Evolutionary conservation across 1,140 invertebrate species (phyloP).

Genomic region (Laodelphax striatellus): DNA sequence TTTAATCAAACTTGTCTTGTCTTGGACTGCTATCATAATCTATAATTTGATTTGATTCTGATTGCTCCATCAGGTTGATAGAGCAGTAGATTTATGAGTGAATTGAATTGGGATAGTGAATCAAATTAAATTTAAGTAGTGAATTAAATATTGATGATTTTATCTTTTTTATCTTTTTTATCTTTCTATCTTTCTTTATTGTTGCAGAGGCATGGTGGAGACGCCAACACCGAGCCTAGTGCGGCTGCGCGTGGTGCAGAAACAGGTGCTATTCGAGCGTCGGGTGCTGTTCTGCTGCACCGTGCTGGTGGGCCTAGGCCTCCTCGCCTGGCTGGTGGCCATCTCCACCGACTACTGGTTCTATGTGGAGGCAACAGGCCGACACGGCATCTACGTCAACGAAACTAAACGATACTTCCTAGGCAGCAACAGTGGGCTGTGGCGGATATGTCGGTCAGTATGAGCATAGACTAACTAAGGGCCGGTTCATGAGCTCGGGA

Average conservation of each 20-base stretch:
- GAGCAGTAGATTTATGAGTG: no score
- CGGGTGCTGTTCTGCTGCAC: slow-evolving; percentile 56
- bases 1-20: no score
- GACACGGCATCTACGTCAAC: slow-evolving; percentile 39
- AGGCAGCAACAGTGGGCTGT: slow-evolving; percentile 50
- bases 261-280: slow-evolving; percentile 45
- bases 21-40: no score
- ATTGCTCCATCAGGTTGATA: no score
- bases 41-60: no score
- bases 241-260: neutral
- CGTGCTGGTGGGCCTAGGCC: slow-evolving; percentile 47
- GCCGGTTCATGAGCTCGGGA: no score
- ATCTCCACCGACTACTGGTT: slow-evolving; percentile 67
- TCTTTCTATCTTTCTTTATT: no score
- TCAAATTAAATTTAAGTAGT: no score
- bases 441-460: slow-evolving; percentile 44
- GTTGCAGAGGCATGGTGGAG: neutral
- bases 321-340: slow-evolving; percentile 59
- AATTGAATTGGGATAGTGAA: no score
- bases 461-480: neutral
- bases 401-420: slow-evolving; percentile 43
- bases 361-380: slow-evolving; percentile 38
- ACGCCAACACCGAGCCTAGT: neutral
- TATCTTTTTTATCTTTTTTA: no score
- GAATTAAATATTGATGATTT: no score